Conservation (phyloP, 2,113 vertebrate genomes). For the Pitta sordida region DNA sequence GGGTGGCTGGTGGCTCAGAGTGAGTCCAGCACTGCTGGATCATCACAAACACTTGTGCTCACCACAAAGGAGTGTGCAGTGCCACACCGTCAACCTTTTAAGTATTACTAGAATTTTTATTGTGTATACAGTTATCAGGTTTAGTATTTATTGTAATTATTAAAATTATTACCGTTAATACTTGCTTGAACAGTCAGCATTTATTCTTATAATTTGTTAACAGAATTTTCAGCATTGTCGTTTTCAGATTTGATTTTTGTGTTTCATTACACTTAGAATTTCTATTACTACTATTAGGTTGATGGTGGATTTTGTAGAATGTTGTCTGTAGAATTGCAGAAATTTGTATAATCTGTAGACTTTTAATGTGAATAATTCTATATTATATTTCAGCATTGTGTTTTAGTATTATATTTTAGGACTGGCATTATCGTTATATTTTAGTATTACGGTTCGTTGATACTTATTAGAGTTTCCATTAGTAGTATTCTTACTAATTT, state of each 20-base stretch:
- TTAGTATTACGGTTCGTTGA: neutral
- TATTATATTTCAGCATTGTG: neutral
- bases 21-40: neutral
- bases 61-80: neutral
- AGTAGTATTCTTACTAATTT: too few species aligned
- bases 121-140: too few species aligned
- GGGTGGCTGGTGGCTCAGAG: too few species aligned
- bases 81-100: accelerated
- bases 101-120: neutral
- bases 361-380: too few species aligned
- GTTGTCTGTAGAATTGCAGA: too few species aligned
- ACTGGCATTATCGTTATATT: too few species aligned
- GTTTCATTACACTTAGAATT: neutral
- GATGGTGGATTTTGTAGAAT: neutral
- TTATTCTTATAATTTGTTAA: neutral
- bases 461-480: neutral
- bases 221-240: neutral
- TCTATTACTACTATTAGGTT: too few species aligned
- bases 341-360: too few species aligned
- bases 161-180: neutral
- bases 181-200: neutral
- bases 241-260: neutral
- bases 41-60: neutral
- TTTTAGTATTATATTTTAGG: neutral
- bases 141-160: neutral